phyloP scores from a whole-genome alignment of 2,113 vertebrate species.

The Rhadina sibilatrix region DNA sequence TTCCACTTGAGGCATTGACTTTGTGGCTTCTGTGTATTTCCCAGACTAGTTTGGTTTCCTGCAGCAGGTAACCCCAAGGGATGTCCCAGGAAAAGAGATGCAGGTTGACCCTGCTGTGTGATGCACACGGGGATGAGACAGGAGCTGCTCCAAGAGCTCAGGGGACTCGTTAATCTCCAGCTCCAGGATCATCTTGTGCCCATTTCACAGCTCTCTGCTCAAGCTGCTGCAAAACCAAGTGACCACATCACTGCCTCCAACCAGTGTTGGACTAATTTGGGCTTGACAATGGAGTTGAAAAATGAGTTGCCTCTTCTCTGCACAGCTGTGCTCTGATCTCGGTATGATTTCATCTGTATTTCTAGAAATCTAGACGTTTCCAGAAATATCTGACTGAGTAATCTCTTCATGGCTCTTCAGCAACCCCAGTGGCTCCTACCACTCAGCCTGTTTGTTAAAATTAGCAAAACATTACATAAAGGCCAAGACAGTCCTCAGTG shows the following conservation, averaged over 20 bases:
- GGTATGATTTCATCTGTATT: conserved; percentile 23
- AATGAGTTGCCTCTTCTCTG: neutral
- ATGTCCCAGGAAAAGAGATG: neutral
- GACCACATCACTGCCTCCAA: neutral
- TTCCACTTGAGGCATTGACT: neutral
- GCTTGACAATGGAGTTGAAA: neutral
- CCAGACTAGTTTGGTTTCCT: neutral
- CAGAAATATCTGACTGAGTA: neutral
- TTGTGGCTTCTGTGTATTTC: neutral
- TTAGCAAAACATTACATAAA: conserved; percentile 11
- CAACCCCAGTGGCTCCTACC: neutral
- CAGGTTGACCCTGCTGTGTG: neutral
- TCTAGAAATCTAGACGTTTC: conserved; percentile 42
- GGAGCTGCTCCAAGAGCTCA: neutral
- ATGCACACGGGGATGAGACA: neutral
- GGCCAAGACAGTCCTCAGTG: neutral
- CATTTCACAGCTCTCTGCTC: neutral
- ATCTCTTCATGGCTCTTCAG: neutral
- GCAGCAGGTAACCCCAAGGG: neutral
- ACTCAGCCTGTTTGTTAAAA: conserved; percentile 22
- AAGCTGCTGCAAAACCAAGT: neutral
- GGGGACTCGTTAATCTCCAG: neutral
- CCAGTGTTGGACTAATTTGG: neutral
- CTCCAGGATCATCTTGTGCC: neutral
- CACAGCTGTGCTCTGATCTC: neutral